Evolutionary conservation across 2,113 vertebrate genomes (phyloP).

Genomic region (Todiramphus saurophagus): DNA sequence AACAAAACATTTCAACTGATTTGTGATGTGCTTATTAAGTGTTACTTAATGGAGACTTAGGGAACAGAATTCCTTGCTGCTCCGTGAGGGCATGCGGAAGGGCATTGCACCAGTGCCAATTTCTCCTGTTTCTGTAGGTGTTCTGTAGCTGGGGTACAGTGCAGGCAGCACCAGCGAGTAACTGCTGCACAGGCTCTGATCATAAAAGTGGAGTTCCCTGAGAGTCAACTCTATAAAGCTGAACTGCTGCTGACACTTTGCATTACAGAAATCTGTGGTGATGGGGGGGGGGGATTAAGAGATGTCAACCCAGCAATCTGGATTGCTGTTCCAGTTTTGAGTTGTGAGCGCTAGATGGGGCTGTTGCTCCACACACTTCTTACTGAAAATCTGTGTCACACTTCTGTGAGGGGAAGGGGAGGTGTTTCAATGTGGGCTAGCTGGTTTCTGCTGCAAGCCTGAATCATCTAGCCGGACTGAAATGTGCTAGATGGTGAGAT

Average conservation of each 20-base stretch:
- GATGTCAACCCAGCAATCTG: background rate
- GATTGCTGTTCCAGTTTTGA: background rate
- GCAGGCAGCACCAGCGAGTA: background rate
- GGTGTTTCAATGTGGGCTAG: rapidly evolving
- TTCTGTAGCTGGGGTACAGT: no score
- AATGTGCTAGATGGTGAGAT: background rate
- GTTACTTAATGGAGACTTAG: background rate
- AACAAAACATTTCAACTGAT: background rate
- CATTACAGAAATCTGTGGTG: background rate
- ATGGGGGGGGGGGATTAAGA: background rate
- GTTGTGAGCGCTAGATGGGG: background rate
- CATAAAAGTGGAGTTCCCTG: background rate
- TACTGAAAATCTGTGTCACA: rapidly evolving
- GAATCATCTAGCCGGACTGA: background rate
- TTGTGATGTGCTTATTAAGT: background rate
- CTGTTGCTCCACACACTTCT: background rate
- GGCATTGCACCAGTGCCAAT: background rate
- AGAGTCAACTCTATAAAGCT: background rate
- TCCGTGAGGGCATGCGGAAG: no score
- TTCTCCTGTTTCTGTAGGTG: background rate
- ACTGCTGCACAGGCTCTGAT: background rate
- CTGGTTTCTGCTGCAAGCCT: background rate
- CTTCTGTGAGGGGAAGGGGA: background rate
- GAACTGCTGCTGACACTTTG: background rate
- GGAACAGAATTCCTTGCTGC: background rate